phyloP scores from a whole-genome alignment of 2,113 vertebrate species.

The Stigmatopora argus region DNA sequence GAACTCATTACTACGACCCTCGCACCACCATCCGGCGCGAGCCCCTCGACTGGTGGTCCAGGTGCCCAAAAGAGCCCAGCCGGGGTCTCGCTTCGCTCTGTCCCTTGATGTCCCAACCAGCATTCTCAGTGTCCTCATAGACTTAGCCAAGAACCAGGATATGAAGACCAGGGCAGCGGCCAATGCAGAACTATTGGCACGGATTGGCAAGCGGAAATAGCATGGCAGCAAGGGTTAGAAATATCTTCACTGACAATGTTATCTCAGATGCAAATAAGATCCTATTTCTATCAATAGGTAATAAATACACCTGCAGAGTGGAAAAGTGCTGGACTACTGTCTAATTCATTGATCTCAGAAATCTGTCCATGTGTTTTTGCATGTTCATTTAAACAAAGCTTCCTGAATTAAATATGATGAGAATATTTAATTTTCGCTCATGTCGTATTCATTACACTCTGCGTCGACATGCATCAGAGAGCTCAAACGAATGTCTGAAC shows the following conservation, averaged over 20 bases:
- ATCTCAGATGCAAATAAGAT: slow-evolving; percentile 38
- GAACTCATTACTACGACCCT: slow-evolving; percentile 38
- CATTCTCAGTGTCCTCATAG: slow-evolving; percentile 75
- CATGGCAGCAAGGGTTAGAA: neutral
- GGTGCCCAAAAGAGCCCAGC: slow-evolving; percentile 64
- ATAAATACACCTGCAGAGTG: slow-evolving; percentile 5
- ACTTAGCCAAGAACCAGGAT: slow-evolving; percentile 79
- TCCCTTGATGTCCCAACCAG: slow-evolving; percentile 78
- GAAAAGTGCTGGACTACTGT: slow-evolving; percentile 40
- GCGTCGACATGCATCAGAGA: slow-evolving; percentile 45
- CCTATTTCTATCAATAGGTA: slow-evolving; percentile 20
- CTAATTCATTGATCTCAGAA: slow-evolving; percentile 26
- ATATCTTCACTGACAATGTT: slow-evolving; percentile 5
- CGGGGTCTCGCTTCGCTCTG: slow-evolving; percentile 68
- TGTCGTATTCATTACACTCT: slow-evolving; percentile 47
- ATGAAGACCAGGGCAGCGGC: slow-evolving; percentile 76
- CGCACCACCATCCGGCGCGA: slow-evolving; percentile 23
- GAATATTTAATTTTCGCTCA: slow-evolving; percentile 18
- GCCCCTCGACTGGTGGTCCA: slow-evolving; percentile 29
- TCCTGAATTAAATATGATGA: slow-evolving; percentile 53
- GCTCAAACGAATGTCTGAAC: slow-evolving; percentile 47
- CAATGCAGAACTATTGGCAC: slow-evolving; percentile 78
- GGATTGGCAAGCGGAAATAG: slow-evolving; percentile 74
- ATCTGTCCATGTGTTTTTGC: slow-evolving; percentile 46
- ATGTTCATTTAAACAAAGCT: slow-evolving; percentile 35